phyloP scores from a whole-genome alignment of 2,113 vertebrate genomes.

The Saccopteryx leptura region DNA sequence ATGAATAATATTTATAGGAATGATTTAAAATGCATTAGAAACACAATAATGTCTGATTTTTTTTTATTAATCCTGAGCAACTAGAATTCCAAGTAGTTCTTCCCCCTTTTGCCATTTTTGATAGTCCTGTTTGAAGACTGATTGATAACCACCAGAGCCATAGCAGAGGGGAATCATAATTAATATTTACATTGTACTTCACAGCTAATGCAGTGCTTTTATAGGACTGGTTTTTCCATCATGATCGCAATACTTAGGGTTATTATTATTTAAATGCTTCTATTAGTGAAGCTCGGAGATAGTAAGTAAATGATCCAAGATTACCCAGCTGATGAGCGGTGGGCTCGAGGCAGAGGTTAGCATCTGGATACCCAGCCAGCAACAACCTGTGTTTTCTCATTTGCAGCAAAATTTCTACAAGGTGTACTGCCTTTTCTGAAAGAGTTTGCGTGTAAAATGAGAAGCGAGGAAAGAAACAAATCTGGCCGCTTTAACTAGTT shows the following conservation, averaged over 20 bases:
- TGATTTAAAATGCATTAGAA: conserved; percentile 18
- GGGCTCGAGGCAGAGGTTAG: background rate
- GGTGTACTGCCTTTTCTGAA: background rate
- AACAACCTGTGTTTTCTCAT: background rate
- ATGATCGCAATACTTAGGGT: background rate
- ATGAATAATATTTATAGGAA: conserved; percentile 43
- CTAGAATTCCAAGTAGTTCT: background rate
- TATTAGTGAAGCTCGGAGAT: background rate
- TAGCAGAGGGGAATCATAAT: conserved; percentile 11
- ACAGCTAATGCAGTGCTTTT: background rate
- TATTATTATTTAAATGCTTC: background rate
- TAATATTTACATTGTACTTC: background rate
- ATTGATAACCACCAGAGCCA: background rate
- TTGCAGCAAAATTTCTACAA: background rate
- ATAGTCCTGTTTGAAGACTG: background rate
- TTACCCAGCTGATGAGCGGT: background rate
- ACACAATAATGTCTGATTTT: background rate
- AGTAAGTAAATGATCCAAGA: background rate
- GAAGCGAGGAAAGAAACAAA: background rate
- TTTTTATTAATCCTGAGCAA: background rate
- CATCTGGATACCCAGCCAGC: background rate
- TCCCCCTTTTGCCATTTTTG: background rate
- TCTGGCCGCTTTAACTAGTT: background rate
- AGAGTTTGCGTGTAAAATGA: background rate
- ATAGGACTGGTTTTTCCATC: background rate